Evolutionary conservation across 2,888 invertebrate species (phyloP), one percentile per base, ranked within the genome.

Genomic region (Papilio protenor): DNA sequence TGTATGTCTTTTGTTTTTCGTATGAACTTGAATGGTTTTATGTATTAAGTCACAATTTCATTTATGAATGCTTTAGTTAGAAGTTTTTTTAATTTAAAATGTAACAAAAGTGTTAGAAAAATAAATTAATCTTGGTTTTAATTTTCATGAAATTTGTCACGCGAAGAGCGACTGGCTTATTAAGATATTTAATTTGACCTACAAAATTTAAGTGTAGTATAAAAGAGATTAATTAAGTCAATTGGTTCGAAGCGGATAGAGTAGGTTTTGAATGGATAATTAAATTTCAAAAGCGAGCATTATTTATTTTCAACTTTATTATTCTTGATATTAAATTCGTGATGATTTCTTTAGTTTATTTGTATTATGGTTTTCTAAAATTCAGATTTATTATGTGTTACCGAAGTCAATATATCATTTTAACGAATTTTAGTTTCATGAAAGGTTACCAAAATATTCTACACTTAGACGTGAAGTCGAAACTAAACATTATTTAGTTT

Each of bases 151-250:
- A 73, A 70, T 70, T 70, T 23, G n/a, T 57, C 45, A 70, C 18
- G 45, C 57, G 55, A 23, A 70, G n/a, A 71, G 27, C n/a, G 74
- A 57, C 59, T 47, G 59, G 74, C 72, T 74, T 75, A 73, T 69
- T 76, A 73, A 76, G 66, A 79, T 75, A 76, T 79, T 78, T 75
- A 81, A 79, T 81, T 79, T 77, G 52, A 78, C 77, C 76, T 79
- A 73, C 77, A 79, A 78, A 78, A 73, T 73, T 73, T 76, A 79
- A 72, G 61, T 73, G 79, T 81, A 76, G 77, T 76, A 79, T 75
- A 79, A 77, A 81, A 79, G 69, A 80, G 82, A 82, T 81, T 82
- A 82, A 82, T 82, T 82, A 81, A 79, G 80, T 77, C 70, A 78
- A 82, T 80, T 81, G 80, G 80, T 81, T 78, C 80, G 79, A 80